Evolutionary conservation across 2,797 vertebrate genomes (phyloP).

Genomic region (Limosa lapponica): DNA sequence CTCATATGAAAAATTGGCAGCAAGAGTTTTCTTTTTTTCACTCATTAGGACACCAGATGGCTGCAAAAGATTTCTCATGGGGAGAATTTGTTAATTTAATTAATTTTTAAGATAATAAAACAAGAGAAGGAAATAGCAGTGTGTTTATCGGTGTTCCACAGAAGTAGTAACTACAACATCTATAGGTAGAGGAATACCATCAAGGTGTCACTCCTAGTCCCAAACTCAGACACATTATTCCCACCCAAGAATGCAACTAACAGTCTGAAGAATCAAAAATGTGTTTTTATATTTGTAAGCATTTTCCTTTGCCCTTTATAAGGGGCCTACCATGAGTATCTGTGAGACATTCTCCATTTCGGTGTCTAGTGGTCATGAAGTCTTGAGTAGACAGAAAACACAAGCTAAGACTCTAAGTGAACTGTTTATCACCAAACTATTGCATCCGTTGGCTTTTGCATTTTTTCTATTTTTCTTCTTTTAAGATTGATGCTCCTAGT

Average conservation of each 20-base stretch:
- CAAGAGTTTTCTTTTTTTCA: constrained; percentile 9
- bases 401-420: background rate
- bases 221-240: background rate
- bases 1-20: background rate
- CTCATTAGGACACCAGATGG: background rate
- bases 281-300: background rate
- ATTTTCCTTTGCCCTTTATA: background rate
- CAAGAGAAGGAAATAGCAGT: background rate
- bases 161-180: background rate
- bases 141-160: background rate
- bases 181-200: background rate
- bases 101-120: background rate
- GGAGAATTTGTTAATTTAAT: background rate
- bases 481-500: background rate
- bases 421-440: background rate
- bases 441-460: background rate
- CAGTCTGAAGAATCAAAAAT: background rate
- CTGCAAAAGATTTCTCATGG: background rate
- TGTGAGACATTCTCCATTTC: background rate
- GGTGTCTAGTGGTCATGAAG: background rate
- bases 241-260: background rate
- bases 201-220: background rate
- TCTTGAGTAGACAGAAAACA: background rate
- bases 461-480: background rate
- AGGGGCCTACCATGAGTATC: background rate